A percentile compares a stretch with the other conserved stretches of the same genome.
Evolutionary conservation across 2,888 invertebrate genomes (phyloP).

Genomic region (Coenonympha arcania): DNA sequence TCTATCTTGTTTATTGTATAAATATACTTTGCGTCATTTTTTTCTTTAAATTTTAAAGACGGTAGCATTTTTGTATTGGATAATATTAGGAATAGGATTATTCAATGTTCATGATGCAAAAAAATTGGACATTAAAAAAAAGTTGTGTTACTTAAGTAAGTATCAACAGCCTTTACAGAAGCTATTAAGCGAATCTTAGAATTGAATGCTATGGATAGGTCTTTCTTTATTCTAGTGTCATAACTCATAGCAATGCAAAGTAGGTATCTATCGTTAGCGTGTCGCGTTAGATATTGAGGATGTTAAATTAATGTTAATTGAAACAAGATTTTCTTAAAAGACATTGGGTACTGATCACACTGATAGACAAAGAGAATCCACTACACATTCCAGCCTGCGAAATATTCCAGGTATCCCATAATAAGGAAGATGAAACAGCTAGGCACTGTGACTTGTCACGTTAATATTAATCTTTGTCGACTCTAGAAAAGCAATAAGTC

Average conservation of each 20-base stretch:
- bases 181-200: neutral
- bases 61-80: conserved; percentile 11
- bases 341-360: neutral
- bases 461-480: conserved; percentile 9
- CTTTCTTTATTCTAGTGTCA: neutral
- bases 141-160: too few species aligned
- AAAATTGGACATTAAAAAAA: neutral
- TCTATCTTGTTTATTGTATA: conserved; percentile 18
- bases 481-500: conserved; percentile 5
- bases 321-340: too few species aligned
- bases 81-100: neutral
- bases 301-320: too few species aligned
- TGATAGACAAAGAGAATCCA: too few species aligned
- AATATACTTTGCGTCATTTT: conserved; percentile 13
- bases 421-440: neutral
- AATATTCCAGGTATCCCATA: neutral
- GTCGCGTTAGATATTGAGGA: conserved; percentile 21
- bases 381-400: neutral
- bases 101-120: neutral
- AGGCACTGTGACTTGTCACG: neutral
- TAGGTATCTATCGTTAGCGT: conserved; percentile 19
- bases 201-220: too few species aligned
- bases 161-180: too few species aligned
- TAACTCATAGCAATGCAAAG: too few species aligned
- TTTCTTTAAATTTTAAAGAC: conserved; percentile 6